phyloP scores from a whole-genome alignment of 2,888 invertebrate genomes.

The Metalampra italica region DNA sequence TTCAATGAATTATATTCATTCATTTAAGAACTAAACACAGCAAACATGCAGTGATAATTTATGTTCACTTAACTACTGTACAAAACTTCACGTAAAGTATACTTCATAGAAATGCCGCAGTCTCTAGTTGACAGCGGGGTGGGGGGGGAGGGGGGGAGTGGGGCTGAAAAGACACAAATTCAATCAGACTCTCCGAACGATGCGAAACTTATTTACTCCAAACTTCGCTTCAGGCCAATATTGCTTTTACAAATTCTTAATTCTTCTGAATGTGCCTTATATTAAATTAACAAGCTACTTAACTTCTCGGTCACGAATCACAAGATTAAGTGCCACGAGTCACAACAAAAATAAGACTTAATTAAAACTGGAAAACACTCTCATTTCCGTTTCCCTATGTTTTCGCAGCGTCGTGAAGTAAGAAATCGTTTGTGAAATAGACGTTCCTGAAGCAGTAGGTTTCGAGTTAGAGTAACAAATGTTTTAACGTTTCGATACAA shows the following conservation, averaged over 20 bases:
- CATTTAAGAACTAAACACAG: too few relatives aligned
- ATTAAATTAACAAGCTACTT: slow-evolving; percentile 26
- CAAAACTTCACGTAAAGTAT: too few relatives aligned
- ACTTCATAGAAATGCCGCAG: too few relatives aligned
- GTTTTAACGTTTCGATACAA: slow-evolving; percentile 62
- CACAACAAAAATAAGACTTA: slow-evolving; percentile 50
- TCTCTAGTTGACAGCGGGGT: not conserved
- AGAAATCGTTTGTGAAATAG: slow-evolving; percentile 32
- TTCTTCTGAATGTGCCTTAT: not conserved
- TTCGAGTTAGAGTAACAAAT: slow-evolving; percentile 52
- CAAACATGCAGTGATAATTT: not conserved
- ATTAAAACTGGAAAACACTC: slow-evolving; percentile 48
- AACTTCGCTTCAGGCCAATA: not conserved
- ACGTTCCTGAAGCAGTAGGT: slow-evolving; percentile 39
- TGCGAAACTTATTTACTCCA: slow-evolving; percentile 1
- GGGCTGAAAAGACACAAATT: not conserved
- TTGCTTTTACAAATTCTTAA: not conserved
- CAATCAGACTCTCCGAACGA: slow-evolving; percentile 4
- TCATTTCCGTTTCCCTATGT: slow-evolving; percentile 22
- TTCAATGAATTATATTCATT: not conserved
- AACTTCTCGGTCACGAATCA: slow-evolving; percentile 48
- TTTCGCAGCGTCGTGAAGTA: slow-evolving; percentile 13
- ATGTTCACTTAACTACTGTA: not conserved
- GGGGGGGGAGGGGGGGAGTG: not conserved
- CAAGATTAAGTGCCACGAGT: slow-evolving; percentile 33